These are phyloP conservation scores for Papilio protenor DNA, from an alignment of 2,888 invertebrate genomes.

Conservation along the genomic window DNA sequence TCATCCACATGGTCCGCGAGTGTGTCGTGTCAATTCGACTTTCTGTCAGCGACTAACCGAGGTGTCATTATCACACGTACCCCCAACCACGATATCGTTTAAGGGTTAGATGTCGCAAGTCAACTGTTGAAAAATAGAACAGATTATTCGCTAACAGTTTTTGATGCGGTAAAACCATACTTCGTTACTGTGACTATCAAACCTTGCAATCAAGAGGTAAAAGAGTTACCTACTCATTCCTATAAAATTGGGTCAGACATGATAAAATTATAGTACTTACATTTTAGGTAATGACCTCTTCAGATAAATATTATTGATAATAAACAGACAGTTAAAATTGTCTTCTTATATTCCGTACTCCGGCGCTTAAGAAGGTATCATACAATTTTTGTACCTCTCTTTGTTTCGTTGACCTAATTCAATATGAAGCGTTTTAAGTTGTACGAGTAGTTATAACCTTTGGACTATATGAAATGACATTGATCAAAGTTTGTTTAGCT, in stretches of 20 bases:
- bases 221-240: background rate
- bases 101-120: slow-evolving; percentile 11
- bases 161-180: background rate
- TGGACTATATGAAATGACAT: background rate
- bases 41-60: slow-evolving; percentile 40
- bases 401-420: slow-evolving; percentile 38
- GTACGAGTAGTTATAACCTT: background rate
- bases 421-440: slow-evolving; percentile 18
- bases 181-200: background rate
- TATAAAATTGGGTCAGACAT: background rate
- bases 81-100: background rate
- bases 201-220: background rate
- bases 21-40: slow-evolving; percentile 48
- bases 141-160: background rate
- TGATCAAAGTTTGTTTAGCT: background rate
- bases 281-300: slow-evolving; percentile 13
- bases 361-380: background rate
- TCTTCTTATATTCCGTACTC: background rate
- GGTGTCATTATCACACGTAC: slow-evolving; percentile 8
- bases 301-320: slow-evolving; percentile 4
- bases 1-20: slow-evolving; percentile 52
- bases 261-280: slow-evolving; percentile 3
- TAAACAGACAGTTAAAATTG: slow-evolving; percentile 1
- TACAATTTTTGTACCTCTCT: slow-evolving; percentile 14
- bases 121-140: background rate